phyloP scores from a whole-genome alignment of 2,797 vertebrate species.

The Aplochiton taeniatus region DNA sequence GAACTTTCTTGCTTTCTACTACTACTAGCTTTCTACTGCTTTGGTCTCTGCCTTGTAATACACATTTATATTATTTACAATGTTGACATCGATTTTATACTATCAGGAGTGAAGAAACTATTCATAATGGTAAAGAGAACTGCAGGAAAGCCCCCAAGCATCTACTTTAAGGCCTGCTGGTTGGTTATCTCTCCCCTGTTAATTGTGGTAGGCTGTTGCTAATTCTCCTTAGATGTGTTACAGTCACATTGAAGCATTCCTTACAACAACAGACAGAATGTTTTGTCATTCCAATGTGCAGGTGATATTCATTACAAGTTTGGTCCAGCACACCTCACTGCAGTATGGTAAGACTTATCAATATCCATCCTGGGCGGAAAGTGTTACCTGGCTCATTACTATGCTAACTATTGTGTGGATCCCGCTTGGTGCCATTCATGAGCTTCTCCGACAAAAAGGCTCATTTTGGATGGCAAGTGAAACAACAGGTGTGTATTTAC shows the following conservation, averaged over 20 bases:
- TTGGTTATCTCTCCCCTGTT: slow-evolving; percentile 26
- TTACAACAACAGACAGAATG: too few relatives aligned
- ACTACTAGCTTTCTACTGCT: too few relatives aligned
- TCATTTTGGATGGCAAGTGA: slow-evolving; percentile 15
- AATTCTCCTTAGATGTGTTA: too few relatives aligned
- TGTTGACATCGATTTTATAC: too few relatives aligned
- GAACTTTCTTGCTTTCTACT: too few relatives aligned
- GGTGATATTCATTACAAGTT: slow-evolving; percentile 26
- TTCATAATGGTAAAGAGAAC: slow-evolving; percentile 16
- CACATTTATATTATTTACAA: too few relatives aligned
- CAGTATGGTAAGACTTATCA: slow-evolving; percentile 29
- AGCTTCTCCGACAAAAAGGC: slow-evolving; percentile 21
- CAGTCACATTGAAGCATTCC: too few relatives aligned
- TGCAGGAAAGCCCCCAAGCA: slow-evolving; percentile 15
- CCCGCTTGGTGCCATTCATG: slow-evolving; percentile 29
- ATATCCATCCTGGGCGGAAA: slow-evolving; percentile 33
- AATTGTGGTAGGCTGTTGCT: slow-evolving; percentile 20
- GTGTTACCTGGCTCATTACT: slow-evolving; percentile 27
- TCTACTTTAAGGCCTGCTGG: slow-evolving; percentile 41
- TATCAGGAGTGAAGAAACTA: background rate
- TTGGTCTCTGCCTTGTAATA: too few relatives aligned
- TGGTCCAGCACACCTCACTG: slow-evolving; percentile 27
- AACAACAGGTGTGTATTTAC: background rate
- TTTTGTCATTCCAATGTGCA: background rate
- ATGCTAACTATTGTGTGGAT: slow-evolving; percentile 35